These are phyloP conservation scores for Hydra vulgaris DNA, from an alignment of 30 jellyfish, hydroid and myxozoan species.

Conservation along the genomic window DNA sequence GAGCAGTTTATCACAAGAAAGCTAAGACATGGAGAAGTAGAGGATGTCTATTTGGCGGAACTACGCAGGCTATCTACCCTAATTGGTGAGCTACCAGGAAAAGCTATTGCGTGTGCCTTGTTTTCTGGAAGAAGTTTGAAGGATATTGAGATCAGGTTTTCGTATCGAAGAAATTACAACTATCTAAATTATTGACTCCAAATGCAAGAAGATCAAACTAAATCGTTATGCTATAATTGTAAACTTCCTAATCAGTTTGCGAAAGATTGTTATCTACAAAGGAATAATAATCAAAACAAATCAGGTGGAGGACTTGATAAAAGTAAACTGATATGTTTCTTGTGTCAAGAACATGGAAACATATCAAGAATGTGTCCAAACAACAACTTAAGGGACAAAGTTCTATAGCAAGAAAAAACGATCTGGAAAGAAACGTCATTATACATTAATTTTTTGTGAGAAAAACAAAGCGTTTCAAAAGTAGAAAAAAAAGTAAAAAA, in stretches of 20 bases:
- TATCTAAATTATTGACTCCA: background rate
- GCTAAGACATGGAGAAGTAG: background rate
- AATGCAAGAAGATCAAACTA: background rate
- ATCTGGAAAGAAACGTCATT: no score
- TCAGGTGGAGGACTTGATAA: background rate
- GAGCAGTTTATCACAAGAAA: background rate
- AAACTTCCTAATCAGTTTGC: background rate
- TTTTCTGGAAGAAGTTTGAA: background rate
- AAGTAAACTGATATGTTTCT: background rate
- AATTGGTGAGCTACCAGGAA: background rate
- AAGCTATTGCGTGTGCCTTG: background rate
- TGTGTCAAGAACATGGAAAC: background rate
- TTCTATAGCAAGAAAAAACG: no score
- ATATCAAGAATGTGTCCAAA: background rate
- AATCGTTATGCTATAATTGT: background rate
- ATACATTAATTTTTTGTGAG: no score
- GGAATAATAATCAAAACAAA: background rate
- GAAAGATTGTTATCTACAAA: background rate
- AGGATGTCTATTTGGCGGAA: background rate
- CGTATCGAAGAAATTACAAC: background rate
- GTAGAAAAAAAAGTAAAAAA: no score
- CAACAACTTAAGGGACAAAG: background rate
- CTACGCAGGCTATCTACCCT: background rate
- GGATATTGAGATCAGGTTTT: background rate
- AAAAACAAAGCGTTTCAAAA: no score